Evolutionary conservation across 2,113 vertebrate genomes (phyloP).

Genomic region (Limnothrissa miodon): DNA sequence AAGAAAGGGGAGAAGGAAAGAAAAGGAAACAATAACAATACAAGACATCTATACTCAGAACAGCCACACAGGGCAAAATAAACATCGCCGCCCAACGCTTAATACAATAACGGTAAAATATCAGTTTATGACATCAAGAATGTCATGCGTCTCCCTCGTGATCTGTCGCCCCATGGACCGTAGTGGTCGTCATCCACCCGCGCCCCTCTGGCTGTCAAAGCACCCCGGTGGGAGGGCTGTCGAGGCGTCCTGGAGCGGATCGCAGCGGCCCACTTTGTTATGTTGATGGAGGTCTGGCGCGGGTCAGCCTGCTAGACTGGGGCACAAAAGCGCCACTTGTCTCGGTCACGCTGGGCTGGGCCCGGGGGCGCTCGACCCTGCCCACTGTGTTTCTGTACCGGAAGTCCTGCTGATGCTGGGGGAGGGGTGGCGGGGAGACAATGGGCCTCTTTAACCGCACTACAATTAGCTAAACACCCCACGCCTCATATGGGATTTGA

Average conservation of each 20-base stretch:
- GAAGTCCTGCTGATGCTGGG: neutral
- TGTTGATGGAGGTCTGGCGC: slow-evolving; percentile 37
- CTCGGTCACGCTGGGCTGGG: slow-evolving; percentile 29
- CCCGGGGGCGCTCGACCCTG: slow-evolving; percentile 26
- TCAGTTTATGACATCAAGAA: neutral
- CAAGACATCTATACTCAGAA: neutral
- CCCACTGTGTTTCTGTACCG: slow-evolving; percentile 41
- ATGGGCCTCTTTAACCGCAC: slow-evolving; percentile 38
- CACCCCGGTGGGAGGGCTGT: neutral
- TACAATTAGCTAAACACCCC: slow-evolving; percentile 42
- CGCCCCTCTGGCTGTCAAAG: slow-evolving; percentile 1
- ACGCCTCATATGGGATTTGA: slow-evolving; percentile 1
- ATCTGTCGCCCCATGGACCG: neutral
- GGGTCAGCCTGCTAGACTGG: slow-evolving; percentile 32
- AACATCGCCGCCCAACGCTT: neutral
- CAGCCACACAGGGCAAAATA: neutral
- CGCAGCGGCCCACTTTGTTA: slow-evolving; percentile 38
- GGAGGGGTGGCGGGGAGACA: slow-evolving; percentile 22
- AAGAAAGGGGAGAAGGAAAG: neutral
- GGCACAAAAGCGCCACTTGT: slow-evolving; percentile 38
- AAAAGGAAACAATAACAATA: neutral
- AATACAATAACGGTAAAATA: neutral
- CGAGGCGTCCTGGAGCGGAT: slow-evolving; percentile 20
- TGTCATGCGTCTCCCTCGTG: neutral
- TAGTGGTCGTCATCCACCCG: neutral